A percentile compares a stretch with the other conserved stretches of the same genome.
Evolutionary conservation across 2,888 invertebrate genomes (phyloP).

Genomic region (Yponomeuta sedellus): DNA sequence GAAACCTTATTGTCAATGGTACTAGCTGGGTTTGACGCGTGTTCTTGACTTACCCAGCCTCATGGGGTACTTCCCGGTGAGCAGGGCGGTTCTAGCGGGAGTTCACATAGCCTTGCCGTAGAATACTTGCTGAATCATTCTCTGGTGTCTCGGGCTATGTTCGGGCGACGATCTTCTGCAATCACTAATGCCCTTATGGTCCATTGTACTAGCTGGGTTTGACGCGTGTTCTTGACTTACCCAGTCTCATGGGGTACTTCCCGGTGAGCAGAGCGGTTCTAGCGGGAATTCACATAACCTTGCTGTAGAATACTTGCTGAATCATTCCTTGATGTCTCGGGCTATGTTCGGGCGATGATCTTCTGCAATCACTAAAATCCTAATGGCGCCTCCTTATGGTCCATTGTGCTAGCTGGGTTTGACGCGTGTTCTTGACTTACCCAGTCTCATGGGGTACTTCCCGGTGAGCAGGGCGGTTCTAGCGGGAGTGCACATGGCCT

Average conservation of each 20-base stretch:
- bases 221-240: too few relatives aligned
- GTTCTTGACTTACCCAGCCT: slow-evolving; percentile 77
- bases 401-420: too few relatives aligned
- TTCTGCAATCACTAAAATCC: too few relatives aligned
- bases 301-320: slow-evolving; percentile 90
- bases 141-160: slow-evolving; percentile 79
- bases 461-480: slow-evolving; percentile 89
- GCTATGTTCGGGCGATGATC: too few relatives aligned
- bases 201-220: too few relatives aligned
- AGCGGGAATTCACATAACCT: slow-evolving; percentile 91
- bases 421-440: slow-evolving; percentile 53
- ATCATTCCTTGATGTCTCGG: slow-evolving; percentile 83
- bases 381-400: too few relatives aligned
- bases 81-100: too few relatives aligned
- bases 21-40: too few relatives aligned
- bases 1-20: too few relatives aligned
- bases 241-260: too few relatives aligned
- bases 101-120: slow-evolving; percentile 90
- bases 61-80: slow-evolving; percentile 92
- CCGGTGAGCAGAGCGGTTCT: slow-evolving; percentile 56
- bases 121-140: slow-evolving; percentile 89
- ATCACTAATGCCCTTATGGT: too few relatives aligned
- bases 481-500: slow-evolving; percentile 91
- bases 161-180: too few relatives aligned
- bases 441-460: slow-evolving; percentile 89